A percentile compares a stretch with the other conserved stretches of the same genome.
Conservation (phyloP, 1,140 invertebrate genomes). For the Portunus trituberculatus region DNA sequence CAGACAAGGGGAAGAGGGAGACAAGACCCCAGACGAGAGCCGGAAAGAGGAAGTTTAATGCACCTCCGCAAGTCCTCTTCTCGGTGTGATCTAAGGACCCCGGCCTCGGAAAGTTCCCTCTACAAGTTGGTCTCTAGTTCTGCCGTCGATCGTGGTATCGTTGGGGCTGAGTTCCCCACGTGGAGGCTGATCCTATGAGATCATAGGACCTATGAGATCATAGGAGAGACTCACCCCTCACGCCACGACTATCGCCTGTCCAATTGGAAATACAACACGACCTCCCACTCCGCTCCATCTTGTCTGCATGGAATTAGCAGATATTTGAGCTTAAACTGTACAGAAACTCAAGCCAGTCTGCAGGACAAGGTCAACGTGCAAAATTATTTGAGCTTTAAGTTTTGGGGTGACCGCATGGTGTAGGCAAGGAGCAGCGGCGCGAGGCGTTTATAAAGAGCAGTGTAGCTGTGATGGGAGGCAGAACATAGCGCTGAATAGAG, state of each 20-base stretch:
- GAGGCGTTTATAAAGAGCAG: background rate
- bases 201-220: background rate
- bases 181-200: background rate
- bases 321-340: too few species aligned
- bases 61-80: conserved; percentile 16
- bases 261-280: too few species aligned
- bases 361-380: too few species aligned
- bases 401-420: background rate
- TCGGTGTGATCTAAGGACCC: background rate
- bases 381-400: background rate
- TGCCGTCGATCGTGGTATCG: background rate
- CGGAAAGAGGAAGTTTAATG: conserved; percentile 11
- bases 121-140: background rate
- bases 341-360: too few species aligned
- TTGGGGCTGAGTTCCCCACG: background rate
- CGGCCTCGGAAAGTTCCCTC: background rate
- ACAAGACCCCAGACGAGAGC: background rate
- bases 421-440: background rate
- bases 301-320: too few species aligned
- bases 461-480: background rate
- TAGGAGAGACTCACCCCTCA: background rate
- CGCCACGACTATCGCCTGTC: too few species aligned
- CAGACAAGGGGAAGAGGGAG: background rate
- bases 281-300: too few species aligned
- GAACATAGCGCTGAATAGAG: background rate